Conservation (phyloP, 2,888 invertebrate species). For the Athalia circularis region DNA sequence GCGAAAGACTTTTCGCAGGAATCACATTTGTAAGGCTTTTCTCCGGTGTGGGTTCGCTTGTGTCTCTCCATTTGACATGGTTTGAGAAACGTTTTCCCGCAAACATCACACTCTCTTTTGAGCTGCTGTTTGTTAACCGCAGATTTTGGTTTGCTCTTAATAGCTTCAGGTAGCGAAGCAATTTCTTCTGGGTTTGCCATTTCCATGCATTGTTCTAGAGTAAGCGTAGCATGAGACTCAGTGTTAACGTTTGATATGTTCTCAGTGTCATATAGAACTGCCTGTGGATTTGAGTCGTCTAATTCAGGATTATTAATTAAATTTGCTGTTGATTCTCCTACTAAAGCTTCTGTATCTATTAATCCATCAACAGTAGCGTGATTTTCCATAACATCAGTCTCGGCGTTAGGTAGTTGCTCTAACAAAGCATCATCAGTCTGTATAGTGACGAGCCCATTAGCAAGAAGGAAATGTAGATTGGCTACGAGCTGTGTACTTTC, state of each 20-base stretch:
- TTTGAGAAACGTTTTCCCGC: slow-evolving; percentile 76
- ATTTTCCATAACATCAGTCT: slow-evolving; percentile 62
- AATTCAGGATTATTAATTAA: background rate
- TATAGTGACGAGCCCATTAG: slow-evolving; percentile 68
- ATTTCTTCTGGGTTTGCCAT: slow-evolving; percentile 12
- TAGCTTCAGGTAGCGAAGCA: background rate
- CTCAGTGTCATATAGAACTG: slow-evolving; percentile 37
- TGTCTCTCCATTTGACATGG: slow-evolving; percentile 77
- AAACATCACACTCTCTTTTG: slow-evolving; percentile 70
- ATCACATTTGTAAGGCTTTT: slow-evolving; percentile 77
- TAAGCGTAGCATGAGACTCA: slow-evolving; percentile 11
- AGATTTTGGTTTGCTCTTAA: slow-evolving; percentile 1
- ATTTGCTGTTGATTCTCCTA: background rate
- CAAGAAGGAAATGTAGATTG: slow-evolving; percentile 66
- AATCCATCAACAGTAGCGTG: slow-evolving; percentile 43
- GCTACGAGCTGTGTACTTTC: slow-evolving; percentile 67
- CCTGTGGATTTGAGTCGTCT: slow-evolving; percentile 15
- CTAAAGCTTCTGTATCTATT: slow-evolving; percentile 27
- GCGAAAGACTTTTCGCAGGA: slow-evolving; percentile 79
- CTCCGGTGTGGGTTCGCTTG: slow-evolving; percentile 78
- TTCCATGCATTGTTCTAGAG: slow-evolving; percentile 4
- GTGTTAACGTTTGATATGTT: background rate
- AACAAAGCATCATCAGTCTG: slow-evolving; percentile 75
- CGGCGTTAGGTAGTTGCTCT: slow-evolving; percentile 65
- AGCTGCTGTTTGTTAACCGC: slow-evolving; percentile 21